Conservation (phyloP, 2,797 vertebrate species). For the Characodon lateralis region DNA sequence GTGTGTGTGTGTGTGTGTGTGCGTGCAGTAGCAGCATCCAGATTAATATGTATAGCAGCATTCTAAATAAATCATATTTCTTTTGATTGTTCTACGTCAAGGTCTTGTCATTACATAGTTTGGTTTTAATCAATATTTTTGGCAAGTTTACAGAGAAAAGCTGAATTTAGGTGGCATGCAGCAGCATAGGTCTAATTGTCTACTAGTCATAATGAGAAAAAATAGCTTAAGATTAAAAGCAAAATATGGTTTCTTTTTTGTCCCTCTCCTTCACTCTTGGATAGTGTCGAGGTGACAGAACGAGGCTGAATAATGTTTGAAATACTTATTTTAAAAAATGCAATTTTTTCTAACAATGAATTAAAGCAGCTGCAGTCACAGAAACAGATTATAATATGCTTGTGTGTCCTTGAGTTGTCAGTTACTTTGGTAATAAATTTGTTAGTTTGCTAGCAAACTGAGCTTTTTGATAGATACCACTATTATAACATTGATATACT, state of each 20-base stretch:
- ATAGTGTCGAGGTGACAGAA: conserved; percentile 33
- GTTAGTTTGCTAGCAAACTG: conserved; percentile 41
- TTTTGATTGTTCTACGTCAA: conserved; percentile 25
- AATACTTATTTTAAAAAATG: conserved; percentile 42
- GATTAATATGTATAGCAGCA: conserved; percentile 27
- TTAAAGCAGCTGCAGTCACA: conserved; percentile 33
- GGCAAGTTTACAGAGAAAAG: conserved; percentile 18
- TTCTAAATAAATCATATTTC: conserved; percentile 34
- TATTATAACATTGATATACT: conserved; percentile 38
- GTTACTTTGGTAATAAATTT: conserved; percentile 47
- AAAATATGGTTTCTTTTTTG: conserved; percentile 32
- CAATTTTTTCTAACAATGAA: conserved; percentile 44
- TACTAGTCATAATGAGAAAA: conserved; percentile 17
- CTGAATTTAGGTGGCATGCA: conserved; percentile 31
- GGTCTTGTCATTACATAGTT: conserved; percentile 14
- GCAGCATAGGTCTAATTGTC: conserved; percentile 22
- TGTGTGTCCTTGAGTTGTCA: conserved; percentile 51
- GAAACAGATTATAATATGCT: conserved; percentile 27
- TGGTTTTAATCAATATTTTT: conserved; percentile 34
- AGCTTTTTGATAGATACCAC: conserved; percentile 32
- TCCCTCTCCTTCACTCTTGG: conserved; percentile 13
- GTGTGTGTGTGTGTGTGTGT: neutral
- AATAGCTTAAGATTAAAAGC: conserved; percentile 30
- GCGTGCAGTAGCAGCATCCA: conserved; percentile 19
- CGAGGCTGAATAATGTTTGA: conserved; percentile 28